Conservation (phyloP, 2,888 invertebrate species). For the Euplagia quadripunctaria region DNA sequence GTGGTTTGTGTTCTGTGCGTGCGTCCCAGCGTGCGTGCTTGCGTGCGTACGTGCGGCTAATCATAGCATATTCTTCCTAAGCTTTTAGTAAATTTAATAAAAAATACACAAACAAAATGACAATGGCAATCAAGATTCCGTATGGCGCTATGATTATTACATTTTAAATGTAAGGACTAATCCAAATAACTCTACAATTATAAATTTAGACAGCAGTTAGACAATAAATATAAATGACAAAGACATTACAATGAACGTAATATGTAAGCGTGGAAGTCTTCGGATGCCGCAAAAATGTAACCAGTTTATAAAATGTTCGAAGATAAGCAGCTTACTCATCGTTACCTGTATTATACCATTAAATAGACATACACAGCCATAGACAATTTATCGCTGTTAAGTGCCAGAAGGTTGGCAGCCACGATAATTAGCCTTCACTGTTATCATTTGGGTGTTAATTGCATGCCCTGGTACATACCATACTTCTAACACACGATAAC, state of each 20-base stretch:
- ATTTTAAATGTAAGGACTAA: not conserved
- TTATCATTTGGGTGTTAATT: conserved; percentile 49
- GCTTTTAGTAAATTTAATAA: too few relatives aligned
- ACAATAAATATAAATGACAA: not conserved
- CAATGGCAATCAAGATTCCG: too few relatives aligned
- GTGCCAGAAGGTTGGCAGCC: conserved; percentile 24
- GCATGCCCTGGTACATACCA: conserved; percentile 22
- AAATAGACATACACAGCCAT: conserved; percentile 5
- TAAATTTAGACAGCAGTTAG: not conserved
- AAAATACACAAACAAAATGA: too few relatives aligned
- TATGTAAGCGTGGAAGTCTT: not conserved
- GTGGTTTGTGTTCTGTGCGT: too few relatives aligned
- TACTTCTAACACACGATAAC: too few relatives aligned
- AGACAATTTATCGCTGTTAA: conserved; percentile 23
- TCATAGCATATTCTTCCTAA: too few relatives aligned
- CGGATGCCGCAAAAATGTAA: conserved; percentile 46
- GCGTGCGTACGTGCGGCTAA: too few relatives aligned
- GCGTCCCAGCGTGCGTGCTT: too few relatives aligned
- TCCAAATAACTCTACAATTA: not conserved
- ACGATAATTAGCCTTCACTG: conserved; percentile 49
- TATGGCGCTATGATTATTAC: too few relatives aligned
- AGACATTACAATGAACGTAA: not conserved
- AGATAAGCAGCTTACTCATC: conserved; percentile 42
- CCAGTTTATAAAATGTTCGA: conserved; percentile 28
- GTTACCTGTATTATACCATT: conserved; percentile 21